Percentiles rank a stretch among this genome's conserved stretches.
Conservation (phyloP, 2,888 invertebrate species). For the Pyrocoelia pectoralis region DNA sequence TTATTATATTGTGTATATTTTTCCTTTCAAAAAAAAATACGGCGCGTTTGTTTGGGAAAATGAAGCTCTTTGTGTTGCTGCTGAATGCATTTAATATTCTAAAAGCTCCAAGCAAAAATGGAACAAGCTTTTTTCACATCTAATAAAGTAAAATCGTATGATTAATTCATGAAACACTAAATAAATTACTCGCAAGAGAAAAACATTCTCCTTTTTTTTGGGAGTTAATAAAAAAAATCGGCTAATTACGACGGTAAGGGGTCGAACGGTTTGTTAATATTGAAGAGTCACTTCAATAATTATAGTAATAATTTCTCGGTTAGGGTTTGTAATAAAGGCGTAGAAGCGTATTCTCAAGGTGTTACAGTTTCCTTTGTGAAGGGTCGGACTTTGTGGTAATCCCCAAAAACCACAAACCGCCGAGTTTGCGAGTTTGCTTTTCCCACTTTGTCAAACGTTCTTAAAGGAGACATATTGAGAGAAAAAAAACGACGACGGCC, state of each 20-base stretch:
- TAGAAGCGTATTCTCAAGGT: conserved; percentile 29
- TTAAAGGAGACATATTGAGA: background rate
- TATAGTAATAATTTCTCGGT: conserved; percentile 24
- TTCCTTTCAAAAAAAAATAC: conserved; percentile 26
- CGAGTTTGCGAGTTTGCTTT: conserved; percentile 29
- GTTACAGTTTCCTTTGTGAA: conserved; percentile 26
- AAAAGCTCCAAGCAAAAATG: conserved; percentile 34
- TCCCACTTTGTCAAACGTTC: conserved; percentile 13
- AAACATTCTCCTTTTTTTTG: background rate
- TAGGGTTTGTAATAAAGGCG: conserved; percentile 24
- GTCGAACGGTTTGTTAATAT: conserved; percentile 9
- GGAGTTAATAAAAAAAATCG: background rate
- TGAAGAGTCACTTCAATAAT: conserved; percentile 21
- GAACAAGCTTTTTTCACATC: conserved; percentile 32
- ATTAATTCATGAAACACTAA: conserved; percentile 37
- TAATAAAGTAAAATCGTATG: conserved; percentile 36
- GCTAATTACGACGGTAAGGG: background rate
- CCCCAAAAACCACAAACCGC: conserved; percentile 29
- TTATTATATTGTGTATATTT: conserved; percentile 28
- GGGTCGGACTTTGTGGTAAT: conserved; percentile 33
- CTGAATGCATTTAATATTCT: conserved; percentile 39
- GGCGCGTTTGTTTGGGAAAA: conserved; percentile 30
- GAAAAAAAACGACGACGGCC: background rate
- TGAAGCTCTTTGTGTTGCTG: conserved; percentile 31
- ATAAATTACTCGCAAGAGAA: conserved; percentile 17